These are phyloP conservation scores for Steinernema hermaphroditum DNA, from an alignment of 2,888 invertebrate species.

Conservation along the genomic window DNA sequence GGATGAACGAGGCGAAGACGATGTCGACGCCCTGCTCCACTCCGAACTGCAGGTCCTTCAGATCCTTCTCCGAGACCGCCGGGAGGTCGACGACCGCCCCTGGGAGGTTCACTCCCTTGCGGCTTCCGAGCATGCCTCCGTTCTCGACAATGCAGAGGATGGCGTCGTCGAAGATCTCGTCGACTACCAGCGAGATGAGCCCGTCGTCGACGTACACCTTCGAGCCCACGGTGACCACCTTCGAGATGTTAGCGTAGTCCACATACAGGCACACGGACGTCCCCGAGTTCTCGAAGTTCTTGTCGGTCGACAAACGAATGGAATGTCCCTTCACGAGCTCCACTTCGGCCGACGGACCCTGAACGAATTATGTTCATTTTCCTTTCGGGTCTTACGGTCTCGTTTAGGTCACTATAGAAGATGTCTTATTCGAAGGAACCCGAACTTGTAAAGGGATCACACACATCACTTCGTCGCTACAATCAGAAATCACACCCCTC, in stretches of 20 bases:
- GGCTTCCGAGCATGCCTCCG: slow-evolving; percentile 88
- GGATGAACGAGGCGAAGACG: slow-evolving; percentile 95
- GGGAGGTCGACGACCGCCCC: slow-evolving; percentile 93
- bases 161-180: slow-evolving; percentile 71
- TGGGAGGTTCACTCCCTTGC: slow-evolving; percentile 94
- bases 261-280: slow-evolving; percentile 78
- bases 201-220: slow-evolving; percentile 93
- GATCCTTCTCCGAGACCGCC: slow-evolving; percentile 95
- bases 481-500: too few species aligned
- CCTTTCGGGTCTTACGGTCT: slow-evolving; percentile 39
- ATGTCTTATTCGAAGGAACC: too few species aligned
- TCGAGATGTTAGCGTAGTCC: slow-evolving; percentile 91
- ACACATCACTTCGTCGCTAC: too few species aligned
- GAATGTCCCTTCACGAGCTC: slow-evolving; percentile 81
- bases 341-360: slow-evolving; percentile 76
- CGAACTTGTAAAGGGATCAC: too few species aligned
- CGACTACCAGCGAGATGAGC: slow-evolving; percentile 86
- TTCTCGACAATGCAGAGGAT: slow-evolving; percentile 87
- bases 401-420: slow-evolving; percentile 29
- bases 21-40: slow-evolving; percentile 75
- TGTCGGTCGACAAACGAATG: slow-evolving; percentile 83
- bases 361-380: slow-evolving; percentile 24
- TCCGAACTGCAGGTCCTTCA: slow-evolving; percentile 68
- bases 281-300: slow-evolving; percentile 78
- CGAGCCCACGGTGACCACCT: slow-evolving; percentile 80